Evolutionary conservation across 2,888 invertebrate species (phyloP).

Genomic region (Stenodera caucasica): DNA sequence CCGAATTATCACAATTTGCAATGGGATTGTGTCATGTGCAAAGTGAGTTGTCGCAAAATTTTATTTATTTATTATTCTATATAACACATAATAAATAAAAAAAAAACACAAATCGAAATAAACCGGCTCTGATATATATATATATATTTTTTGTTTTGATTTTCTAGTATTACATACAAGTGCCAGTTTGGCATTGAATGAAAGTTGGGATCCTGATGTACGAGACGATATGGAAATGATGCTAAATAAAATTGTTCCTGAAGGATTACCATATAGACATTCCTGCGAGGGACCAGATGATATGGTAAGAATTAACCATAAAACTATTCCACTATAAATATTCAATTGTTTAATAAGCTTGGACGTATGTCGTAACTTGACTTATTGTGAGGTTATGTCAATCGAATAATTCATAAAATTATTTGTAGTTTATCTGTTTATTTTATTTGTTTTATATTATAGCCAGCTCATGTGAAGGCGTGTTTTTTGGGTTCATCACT

Average conservation of each 20-base stretch:
- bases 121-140: too few relatives aligned
- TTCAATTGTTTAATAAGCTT: neutral
- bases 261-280: conserved; percentile 94
- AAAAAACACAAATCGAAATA: too few relatives aligned
- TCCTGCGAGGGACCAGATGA: conserved; percentile 98
- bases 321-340: neutral
- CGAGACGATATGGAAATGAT: conserved; percentile 99
- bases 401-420: too few relatives aligned
- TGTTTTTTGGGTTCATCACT: conserved; percentile 94
- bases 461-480: conserved; percentile 98
- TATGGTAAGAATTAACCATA: conserved; percentile 71
- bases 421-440: too few relatives aligned
- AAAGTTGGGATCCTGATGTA: conserved; percentile 98
- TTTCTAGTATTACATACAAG: conserved; percentile 95
- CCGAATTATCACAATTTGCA: conserved; percentile 91
- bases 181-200: conserved; percentile 95
- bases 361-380: neutral
- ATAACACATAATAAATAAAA: neutral
- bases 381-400: neutral
- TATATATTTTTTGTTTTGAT: too few relatives aligned
- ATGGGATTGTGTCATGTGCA: conserved; percentile 96
- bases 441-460: conserved; percentile 41
- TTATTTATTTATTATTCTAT: too few relatives aligned
- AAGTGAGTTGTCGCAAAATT: conserved; percentile 87
- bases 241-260: conserved; percentile 98